These are phyloP conservation scores for Xestia ashworthii DNA, from an alignment of 2,888 invertebrate species.

Conservation along the genomic window DNA sequence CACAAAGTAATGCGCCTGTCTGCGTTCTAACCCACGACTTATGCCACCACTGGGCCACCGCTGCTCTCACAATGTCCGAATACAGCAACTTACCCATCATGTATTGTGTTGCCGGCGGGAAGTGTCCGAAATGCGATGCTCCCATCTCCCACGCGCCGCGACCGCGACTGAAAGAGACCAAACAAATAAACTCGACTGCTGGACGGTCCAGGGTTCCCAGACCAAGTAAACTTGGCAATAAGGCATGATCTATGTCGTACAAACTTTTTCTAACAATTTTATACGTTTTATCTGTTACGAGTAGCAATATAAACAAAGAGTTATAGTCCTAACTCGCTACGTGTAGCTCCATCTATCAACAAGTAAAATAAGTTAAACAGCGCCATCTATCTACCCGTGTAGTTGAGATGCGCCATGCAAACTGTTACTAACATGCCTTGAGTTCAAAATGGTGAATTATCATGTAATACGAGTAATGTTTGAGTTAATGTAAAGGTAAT, in stretches of 20 bases:
- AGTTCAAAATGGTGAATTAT: background rate
- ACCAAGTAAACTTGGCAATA: background rate
- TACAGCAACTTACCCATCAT: conserved; percentile 81
- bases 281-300: background rate
- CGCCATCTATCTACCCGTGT: conserved; percentile 13
- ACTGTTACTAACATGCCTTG: background rate
- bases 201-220: background rate
- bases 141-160: conserved; percentile 88
- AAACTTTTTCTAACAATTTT: background rate
- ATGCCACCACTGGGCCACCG: no score
- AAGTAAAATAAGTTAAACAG: background rate
- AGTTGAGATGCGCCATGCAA: background rate
- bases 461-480: no score
- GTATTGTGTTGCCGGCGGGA: conserved; percentile 83
- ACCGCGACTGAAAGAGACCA: conserved; percentile 77
- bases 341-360: conserved; percentile 3
- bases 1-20: no score
- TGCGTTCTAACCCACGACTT: no score
- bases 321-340: background rate
- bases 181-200: background rate
- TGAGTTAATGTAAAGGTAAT: background rate
- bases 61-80: no score
- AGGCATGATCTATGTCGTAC: background rate
- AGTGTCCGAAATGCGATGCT: conserved; percentile 86
- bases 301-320: no score